Conservation (phyloP, 2,797 vertebrate genomes). For the Nyctalus aviator region DNA sequence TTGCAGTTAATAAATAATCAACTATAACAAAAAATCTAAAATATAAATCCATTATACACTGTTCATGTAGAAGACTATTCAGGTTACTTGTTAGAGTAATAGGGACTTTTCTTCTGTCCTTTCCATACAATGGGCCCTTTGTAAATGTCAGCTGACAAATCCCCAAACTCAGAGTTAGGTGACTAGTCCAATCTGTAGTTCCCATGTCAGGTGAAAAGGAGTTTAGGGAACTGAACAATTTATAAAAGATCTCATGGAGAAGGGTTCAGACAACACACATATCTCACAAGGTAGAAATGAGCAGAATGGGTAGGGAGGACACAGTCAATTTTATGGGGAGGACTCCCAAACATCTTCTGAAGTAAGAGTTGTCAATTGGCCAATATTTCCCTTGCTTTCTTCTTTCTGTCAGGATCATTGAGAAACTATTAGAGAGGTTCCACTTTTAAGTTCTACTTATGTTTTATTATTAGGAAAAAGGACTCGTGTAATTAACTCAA, state of each 20-base stretch:
- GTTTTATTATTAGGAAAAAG: neutral
- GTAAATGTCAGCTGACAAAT: neutral
- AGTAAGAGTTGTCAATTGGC: neutral
- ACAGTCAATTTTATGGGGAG: neutral
- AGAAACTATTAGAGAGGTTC: neutral
- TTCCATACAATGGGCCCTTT: neutral
- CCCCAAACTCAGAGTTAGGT: neutral
- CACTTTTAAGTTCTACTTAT: neutral
- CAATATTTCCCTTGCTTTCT: conserved; percentile 3
- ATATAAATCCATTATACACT: neutral
- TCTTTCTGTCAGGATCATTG: neutral
- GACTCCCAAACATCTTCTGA: neutral
- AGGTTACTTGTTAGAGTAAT: neutral
- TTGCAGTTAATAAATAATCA: neutral
- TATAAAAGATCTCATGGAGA: neutral
- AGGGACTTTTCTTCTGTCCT: neutral
- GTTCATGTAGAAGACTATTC: neutral
- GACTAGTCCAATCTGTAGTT: neutral
- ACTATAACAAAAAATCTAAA: neutral
- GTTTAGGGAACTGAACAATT: neutral
- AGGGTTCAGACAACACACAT: neutral
- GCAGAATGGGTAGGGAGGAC: neutral
- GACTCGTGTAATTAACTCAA: neutral
- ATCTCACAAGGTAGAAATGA: conserved; percentile 3
- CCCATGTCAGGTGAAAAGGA: neutral